Evolutionary conservation across 1,140 invertebrate genomes (phyloP), one percentile per base, ranked within the genome.

Genomic region (Bombus huntii): DNA sequence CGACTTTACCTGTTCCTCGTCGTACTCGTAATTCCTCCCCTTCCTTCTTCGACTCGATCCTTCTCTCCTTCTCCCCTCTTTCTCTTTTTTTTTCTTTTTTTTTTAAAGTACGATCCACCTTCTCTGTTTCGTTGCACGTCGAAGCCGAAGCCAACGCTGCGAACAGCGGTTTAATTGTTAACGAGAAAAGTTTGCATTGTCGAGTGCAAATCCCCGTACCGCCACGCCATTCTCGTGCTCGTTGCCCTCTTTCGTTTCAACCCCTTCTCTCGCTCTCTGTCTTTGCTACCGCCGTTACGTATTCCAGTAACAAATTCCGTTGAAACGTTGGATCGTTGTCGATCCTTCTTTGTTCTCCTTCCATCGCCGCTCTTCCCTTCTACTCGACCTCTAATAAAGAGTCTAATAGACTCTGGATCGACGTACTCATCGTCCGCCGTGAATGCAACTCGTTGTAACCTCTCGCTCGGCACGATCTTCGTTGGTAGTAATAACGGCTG

Each of bases 181-280:
- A 93, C 88, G 92, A 92, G 92, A 88, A 92, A 91, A 92, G 84
- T 93, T 92, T 83, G 86, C 79, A 88, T 92, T 91, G 88, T 88
- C 77, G 72, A 90, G 81, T 83, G 47, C 66, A 62, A 85, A 78
- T 62, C 57, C 44, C 37, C 10, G 79, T 62, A n/a, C 28, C 39
- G 70, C 37, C 39, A 28, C 22, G 39, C 83, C 34, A 34, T 68
- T 68, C 39, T 31, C 74, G 72, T 22, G 79, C 72, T 62, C 57
- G 39, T 72, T 83, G 25, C 31, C 53, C 44, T 39, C 47, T 59
- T 15, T 13, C 62, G 5, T 6, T 9, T 15, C 53, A 31, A 12
- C 28, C 65, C n/a, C 53, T 22, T 34, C 42, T 57, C 65, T 66
- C 66, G 13, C 28, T 70, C 15, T 28, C 39, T 37, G n/a, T 65